Conservation (phyloP, 2,113 vertebrate genomes). For the Rattus rattus region DNA sequence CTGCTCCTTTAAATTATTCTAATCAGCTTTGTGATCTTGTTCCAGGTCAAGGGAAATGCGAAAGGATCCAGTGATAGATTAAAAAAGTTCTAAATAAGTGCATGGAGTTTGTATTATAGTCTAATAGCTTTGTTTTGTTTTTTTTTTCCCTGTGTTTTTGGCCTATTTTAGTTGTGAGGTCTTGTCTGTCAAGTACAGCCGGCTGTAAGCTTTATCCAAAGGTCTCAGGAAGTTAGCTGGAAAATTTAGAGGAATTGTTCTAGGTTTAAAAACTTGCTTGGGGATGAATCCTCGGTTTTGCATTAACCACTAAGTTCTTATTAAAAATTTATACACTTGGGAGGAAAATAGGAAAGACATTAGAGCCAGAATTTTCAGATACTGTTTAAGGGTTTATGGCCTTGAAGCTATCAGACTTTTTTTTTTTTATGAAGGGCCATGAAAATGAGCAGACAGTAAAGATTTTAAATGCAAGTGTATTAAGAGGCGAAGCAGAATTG, state of each 20-base stretch:
- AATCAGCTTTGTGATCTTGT: not conserved
- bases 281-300: not conserved
- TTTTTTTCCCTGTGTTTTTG: not conserved
- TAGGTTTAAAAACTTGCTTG: not conserved
- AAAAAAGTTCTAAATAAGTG: not conserved
- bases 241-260: not conserved
- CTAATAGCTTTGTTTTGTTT: not conserved
- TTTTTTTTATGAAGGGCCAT: not conserved
- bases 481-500: not conserved
- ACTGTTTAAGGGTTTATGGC: not conserved
- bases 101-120: not conserved
- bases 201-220: not conserved
- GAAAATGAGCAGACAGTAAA: not conserved
- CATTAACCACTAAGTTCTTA: not conserved
- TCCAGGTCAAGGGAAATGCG: not conserved
- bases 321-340: not conserved
- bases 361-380: not conserved
- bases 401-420: not conserved
- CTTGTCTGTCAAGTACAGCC: not conserved
- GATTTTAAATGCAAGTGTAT: not conserved
- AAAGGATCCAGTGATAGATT: conserved; percentile 9
- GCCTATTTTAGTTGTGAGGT: not conserved
- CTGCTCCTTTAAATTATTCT: not conserved
- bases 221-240: not conserved
- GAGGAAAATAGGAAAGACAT: not conserved